These are phyloP conservation scores for Heliconius erato DNA, from an alignment of 2,888 invertebrate genomes.

Conservation along the genomic window DNA sequence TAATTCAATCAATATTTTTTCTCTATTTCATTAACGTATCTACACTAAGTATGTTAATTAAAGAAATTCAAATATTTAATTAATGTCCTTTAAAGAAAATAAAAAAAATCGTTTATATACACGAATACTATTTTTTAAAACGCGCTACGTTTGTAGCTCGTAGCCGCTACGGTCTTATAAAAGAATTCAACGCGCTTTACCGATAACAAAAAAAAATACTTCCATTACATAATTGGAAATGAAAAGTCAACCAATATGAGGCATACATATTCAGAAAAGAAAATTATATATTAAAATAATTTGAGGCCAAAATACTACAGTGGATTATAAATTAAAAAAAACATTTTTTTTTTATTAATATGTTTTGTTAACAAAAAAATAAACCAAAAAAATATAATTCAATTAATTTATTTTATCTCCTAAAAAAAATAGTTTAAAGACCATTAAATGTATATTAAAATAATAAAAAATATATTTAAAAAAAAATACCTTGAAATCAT, in stretches of 20 bases:
- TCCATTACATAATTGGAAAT: no score
- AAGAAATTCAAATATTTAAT: no score
- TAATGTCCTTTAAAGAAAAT: no score
- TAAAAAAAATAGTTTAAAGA: background rate
- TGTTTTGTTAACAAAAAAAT: no score
- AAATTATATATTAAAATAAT: background rate
- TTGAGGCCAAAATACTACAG: background rate
- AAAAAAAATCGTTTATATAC: background rate
- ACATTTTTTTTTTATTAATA: no score
- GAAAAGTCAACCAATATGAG: no score
- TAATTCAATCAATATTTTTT: background rate
- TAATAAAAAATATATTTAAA: background rate
- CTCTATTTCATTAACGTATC: no score
- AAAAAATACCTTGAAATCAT: constrained; percentile 70
- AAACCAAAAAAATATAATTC: no score
- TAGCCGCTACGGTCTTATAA: constrained; percentile 58
- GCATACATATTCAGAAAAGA: no score
- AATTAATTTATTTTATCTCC: background rate
- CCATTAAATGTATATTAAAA: constrained; percentile 4
- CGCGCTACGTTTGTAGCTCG: constrained; percentile 56
- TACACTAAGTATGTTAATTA: no score
- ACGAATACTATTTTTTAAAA: background rate
- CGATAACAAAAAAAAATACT: background rate
- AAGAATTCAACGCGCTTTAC: constrained; percentile 56
- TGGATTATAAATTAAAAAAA: background rate